Base-by-base conservation (phyloP, 2,113 vertebrate genomes). In the Gymnogyps californianus region DNA sequence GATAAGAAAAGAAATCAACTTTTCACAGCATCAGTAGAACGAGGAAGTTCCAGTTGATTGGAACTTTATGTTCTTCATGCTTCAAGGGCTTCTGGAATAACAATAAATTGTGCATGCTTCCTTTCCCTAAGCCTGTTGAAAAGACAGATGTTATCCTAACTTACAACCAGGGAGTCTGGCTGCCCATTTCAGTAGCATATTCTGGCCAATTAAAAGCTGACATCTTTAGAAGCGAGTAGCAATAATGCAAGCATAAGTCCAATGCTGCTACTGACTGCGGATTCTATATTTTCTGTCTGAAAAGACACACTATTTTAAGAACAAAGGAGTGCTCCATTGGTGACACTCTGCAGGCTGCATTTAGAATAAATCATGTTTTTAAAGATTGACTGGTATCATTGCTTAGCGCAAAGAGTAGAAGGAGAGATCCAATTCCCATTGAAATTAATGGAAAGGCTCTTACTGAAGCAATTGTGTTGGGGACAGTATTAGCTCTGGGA, bases 71-170 rank as follows among this genome's bases (percentile, higher is more conserved):
- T 85, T 93, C 93, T 97, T 96, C 93, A 95, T 95, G 96, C 96
- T 96, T 93, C 94, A 96, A 94, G 87, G 77, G 34, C 65, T 95
- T 93, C 83, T 94, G 88, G 90, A 96, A 96, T 94, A 95, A 93
- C 87, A 95, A 93, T 93, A 94, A 90, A 83, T 80, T 94, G 82
- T 89, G 72, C 72, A 93, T 20, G 31, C 44, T 71, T 91, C 58
- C 57, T 65, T 96, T 96, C 92, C 92, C 94, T 95, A 95, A 94
- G 44, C 0, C 1, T 95, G 77, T 71, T 87, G 85, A 92, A 96
- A 94, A 96, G 95, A 92, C 97, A 97, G 96, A 97, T 97, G 93
- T 93, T 96, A 84, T 80, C 82, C 71, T 84, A 75, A 90, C 82
- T 81, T 51, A 72, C n/a, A 96, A 77, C 57, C 40, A 66, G 78